Conservation (phyloP, 2,888 invertebrate genomes). For the Rhodophaea formosa region DNA sequence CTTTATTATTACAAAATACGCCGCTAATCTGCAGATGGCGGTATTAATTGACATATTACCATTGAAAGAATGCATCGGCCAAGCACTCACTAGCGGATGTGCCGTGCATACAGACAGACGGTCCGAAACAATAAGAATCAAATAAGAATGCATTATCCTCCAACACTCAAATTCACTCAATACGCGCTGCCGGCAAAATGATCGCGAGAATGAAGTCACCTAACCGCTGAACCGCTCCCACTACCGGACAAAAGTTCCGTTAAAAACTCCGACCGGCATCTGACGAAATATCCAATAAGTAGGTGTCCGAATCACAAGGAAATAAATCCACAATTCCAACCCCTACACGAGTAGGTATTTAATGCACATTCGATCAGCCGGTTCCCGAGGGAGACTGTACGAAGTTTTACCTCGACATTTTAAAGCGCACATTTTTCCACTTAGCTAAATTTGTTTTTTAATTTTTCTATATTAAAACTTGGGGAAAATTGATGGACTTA, state of each 20-base stretch:
- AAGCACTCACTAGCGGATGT: conserved; percentile 22
- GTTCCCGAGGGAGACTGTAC: conserved; percentile 39
- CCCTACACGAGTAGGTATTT: conserved; percentile 24
- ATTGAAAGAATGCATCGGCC: conserved; percentile 24
- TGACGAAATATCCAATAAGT: conserved; percentile 16
- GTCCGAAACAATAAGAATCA: conserved; percentile 18
- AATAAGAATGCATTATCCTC: conserved; percentile 16
- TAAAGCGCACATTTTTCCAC: conserved; percentile 2
- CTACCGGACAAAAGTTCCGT: conserved; percentile 43
- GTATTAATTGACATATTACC: too few species aligned
- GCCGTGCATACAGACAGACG: conserved; percentile 20
- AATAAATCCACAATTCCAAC: conserved; percentile 35
- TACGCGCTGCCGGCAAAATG: conserved; percentile 30
- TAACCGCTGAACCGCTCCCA: conserved; percentile 48
- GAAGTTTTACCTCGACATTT: background rate
- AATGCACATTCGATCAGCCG: conserved; percentile 38
- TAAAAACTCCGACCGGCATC: conserved; percentile 31
- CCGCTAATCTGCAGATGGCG: background rate
- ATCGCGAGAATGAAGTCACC: conserved; percentile 50
- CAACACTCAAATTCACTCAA: too few species aligned
- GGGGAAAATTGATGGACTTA: conserved; percentile 47
- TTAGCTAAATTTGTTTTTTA: background rate
- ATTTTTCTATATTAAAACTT: conserved; percentile 3
- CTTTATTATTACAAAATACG: background rate
- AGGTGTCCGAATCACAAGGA: conserved; percentile 19